A percentile compares a stretch with the other conserved stretches of the same genome.
Conservation (phyloP, 2,888 invertebrate species). For the Leptopilina myrica region DNA sequence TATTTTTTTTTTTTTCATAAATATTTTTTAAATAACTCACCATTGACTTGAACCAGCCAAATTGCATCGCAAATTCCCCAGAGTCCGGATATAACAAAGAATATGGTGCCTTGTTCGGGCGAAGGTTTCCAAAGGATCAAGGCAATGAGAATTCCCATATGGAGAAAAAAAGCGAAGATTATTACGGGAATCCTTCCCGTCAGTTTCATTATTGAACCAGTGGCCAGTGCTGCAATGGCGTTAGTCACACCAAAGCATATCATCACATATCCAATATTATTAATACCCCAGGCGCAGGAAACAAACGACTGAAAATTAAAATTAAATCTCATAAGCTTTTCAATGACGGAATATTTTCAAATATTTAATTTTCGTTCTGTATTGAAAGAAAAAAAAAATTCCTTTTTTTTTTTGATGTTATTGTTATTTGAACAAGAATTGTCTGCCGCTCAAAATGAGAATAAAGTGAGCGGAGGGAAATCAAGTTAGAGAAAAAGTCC, state of each 20-base stretch:
- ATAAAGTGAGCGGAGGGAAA: not conserved
- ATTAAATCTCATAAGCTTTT: constrained; percentile 28
- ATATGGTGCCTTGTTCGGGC: constrained; percentile 82
- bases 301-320: constrained; percentile 84
- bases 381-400: not conserved
- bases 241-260: constrained; percentile 94
- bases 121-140: constrained; percentile 86
- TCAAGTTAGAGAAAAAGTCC: too few relatives aligned
- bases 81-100: constrained; percentile 87
- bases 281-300: constrained; percentile 92
- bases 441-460: not conserved
- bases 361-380: not conserved
- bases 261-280: constrained; percentile 95
- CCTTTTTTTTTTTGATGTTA: not conserved
- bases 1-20: not conserved
- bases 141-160: constrained; percentile 83
- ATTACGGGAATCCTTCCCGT: constrained; percentile 90
- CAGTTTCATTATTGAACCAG: constrained; percentile 87
- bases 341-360: constrained; percentile 1
- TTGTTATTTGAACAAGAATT: not conserved
- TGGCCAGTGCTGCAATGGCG: constrained; percentile 89
- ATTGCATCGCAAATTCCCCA: constrained; percentile 95
- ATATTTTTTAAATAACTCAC: constrained; percentile 78
- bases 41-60: constrained; percentile 95
- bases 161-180: constrained; percentile 84